Conservation (phyloP, 2,113 vertebrate genomes). For the Neoarius graeffei region DNA sequence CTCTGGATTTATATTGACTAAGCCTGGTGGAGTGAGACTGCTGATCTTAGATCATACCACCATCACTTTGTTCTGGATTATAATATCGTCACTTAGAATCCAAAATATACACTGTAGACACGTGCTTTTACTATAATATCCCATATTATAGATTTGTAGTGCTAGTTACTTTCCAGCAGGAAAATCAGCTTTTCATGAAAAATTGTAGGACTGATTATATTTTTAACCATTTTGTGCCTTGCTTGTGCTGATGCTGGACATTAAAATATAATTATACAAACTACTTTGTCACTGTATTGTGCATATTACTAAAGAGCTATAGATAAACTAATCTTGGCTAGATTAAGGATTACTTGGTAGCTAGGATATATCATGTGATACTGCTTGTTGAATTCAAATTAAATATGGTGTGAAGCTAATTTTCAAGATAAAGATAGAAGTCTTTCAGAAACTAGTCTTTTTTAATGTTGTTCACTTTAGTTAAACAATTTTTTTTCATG, state of each 20-base stretch:
- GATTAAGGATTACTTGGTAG: not conserved
- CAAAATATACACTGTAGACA: not conserved
- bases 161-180: not conserved
- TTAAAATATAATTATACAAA: not conserved
- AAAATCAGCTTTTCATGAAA: not conserved
- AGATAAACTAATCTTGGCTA: not conserved
- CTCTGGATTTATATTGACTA: not conserved
- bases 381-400: not conserved
- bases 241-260: not conserved
- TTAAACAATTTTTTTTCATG: not conserved
- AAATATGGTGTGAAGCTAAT: not conserved
- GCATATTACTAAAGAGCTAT: not conserved
- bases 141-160: not conserved
- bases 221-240: not conserved
- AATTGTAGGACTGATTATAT: no score
- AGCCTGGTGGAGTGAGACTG: not conserved
- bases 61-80: not conserved
- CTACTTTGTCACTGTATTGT: not conserved
- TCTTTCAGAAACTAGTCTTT: not conserved
- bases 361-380: not conserved
- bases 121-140: not conserved
- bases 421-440: not conserved
- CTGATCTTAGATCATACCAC: not conserved
- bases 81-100: not conserved
- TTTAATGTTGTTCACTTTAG: not conserved